These are phyloP conservation scores for Watsonalla binaria DNA, from an alignment of 2,888 invertebrate species.

Conservation along the genomic window DNA sequence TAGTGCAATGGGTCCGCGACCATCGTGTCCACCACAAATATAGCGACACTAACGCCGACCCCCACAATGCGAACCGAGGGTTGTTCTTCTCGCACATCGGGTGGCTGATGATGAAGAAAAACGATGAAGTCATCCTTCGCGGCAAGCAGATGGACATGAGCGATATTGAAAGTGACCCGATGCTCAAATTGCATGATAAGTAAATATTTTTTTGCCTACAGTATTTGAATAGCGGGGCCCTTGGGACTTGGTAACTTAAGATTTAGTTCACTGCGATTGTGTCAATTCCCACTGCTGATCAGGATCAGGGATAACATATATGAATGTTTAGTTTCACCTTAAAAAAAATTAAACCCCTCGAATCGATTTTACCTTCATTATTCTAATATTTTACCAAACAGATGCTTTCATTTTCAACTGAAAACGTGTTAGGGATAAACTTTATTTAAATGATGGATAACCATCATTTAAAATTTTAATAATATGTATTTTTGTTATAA, in stretches of 20 bases:
- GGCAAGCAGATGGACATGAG: constrained; percentile 87
- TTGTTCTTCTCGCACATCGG: constrained; percentile 95
- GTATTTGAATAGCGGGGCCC: not conserved
- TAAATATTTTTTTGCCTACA: constrained; percentile 49
- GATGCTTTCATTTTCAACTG: too few species aligned
- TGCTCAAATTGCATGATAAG: constrained; percentile 86
- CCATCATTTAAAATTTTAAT: not conserved
- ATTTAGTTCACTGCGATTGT: too few species aligned
- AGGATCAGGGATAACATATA: too few species aligned
- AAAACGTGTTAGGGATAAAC: too few species aligned
- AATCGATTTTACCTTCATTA: too few species aligned
- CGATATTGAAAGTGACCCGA: constrained; percentile 85
- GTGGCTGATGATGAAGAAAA: constrained; percentile 91
- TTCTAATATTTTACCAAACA: too few species aligned
- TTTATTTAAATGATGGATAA: not conserved
- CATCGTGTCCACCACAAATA: constrained; percentile 89
- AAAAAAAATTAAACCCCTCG: too few species aligned
- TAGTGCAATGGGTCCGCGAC: constrained; percentile 81
- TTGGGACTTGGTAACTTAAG: too few species aligned
- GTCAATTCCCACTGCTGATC: too few species aligned
- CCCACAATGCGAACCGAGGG: constrained; percentile 89
- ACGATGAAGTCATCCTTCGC: constrained; percentile 85
- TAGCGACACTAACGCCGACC: constrained; percentile 91
- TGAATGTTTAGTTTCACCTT: too few species aligned
- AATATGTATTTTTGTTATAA: too few species aligned